Evolutionary conservation across 2,113 vertebrate genomes (phyloP).

Genomic region (Elgaria multicarinata): DNA sequence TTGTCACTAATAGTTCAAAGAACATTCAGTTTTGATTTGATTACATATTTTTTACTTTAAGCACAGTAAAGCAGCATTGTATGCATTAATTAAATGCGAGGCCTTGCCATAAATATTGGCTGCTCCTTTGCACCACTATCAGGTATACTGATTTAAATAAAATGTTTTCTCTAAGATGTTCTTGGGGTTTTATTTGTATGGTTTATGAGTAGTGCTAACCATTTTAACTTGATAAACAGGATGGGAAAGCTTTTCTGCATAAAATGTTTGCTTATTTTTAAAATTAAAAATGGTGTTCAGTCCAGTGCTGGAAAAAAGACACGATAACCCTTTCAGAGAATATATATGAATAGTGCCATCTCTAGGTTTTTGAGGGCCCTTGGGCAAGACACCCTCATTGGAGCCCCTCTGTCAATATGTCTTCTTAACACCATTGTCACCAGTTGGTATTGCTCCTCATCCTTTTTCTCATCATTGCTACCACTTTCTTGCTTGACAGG

Average conservation of each 20-base stretch:
- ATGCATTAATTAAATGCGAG: background rate
- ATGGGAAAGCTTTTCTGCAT: background rate
- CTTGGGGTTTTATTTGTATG: background rate
- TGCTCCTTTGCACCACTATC: background rate
- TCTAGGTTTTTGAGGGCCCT: too few relatives aligned
- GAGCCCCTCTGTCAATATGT: background rate
- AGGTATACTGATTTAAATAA: background rate
- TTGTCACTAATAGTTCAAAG: slow-evolving; percentile 3
- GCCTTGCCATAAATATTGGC: background rate
- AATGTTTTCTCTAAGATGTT: background rate
- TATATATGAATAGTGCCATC: background rate
- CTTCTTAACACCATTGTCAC: too few relatives aligned
- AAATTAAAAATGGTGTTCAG: background rate
- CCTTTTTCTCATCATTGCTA: too few relatives aligned
- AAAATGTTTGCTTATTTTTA: background rate
- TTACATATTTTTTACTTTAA: slow-evolving; percentile 34
- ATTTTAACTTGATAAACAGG: background rate
- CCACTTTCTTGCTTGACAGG: too few relatives aligned
- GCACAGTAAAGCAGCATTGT: background rate
- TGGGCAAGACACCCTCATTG: too few relatives aligned
- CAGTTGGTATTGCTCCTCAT: too few relatives aligned
- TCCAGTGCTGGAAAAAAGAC: background rate
- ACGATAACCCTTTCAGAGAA: background rate
- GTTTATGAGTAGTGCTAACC: background rate
- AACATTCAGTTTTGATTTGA: slow-evolving; percentile 16